phyloP scores from a whole-genome alignment of 2,113 vertebrate genomes.

The Rousettus leschenaultii region DNA sequence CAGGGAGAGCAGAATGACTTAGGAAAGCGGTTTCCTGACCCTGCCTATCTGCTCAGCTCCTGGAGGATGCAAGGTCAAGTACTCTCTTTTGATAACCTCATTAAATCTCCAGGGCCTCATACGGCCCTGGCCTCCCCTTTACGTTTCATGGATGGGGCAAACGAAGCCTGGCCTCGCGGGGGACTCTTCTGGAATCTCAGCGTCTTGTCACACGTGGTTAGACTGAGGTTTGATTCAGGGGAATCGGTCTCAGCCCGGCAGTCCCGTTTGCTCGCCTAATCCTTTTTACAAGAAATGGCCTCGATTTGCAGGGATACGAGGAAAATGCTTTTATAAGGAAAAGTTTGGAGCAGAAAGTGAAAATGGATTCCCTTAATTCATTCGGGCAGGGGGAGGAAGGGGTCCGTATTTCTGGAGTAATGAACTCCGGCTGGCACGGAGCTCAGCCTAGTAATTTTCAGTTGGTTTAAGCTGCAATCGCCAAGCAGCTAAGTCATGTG shows the following conservation, averaged over 20 bases:
- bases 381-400: background rate
- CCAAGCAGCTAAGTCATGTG: background rate
- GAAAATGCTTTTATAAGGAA: background rate
- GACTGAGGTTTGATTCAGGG: background rate
- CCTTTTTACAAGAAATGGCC: background rate
- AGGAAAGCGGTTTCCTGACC: background rate
- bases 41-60: background rate
- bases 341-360: background rate
- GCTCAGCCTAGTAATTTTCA: background rate
- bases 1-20: background rate
- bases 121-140: background rate
- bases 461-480: background rate
- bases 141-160: background rate
- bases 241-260: background rate
- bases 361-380: background rate
- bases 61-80: slow-evolving; percentile 42
- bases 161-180: background rate
- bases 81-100: background rate
- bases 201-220: background rate
- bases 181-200: background rate
- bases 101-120: background rate
- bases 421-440: background rate
- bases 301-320: background rate
- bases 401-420: background rate
- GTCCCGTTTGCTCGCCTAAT: background rate